These are phyloP conservation scores for Triplophysa yarkandensis DNA, from an alignment of 2,797 vertebrate species.

Conservation along the genomic window DNA sequence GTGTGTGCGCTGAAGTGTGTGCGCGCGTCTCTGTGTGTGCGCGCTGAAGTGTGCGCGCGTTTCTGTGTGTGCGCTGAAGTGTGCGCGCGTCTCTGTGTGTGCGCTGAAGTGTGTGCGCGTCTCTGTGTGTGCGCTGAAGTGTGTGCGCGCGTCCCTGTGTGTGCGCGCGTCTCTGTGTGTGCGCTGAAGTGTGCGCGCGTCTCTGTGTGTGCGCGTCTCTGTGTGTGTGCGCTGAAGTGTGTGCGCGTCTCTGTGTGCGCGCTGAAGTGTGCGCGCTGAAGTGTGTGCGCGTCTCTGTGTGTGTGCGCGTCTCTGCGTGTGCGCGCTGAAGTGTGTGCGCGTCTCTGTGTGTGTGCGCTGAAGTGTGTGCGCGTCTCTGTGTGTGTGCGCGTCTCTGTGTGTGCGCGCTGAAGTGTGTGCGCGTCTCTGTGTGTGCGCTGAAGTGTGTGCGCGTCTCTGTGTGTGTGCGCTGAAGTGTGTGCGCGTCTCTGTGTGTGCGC, in stretches of 20 bases:
- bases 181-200: constrained; percentile 59
- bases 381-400: background rate
- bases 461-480: background rate
- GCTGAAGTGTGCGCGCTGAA: constrained; percentile 59
- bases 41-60: background rate
- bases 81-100: no score
- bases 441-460: no score
- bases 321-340: background rate
- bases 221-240: background rate
- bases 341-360: background rate
- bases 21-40: no score
- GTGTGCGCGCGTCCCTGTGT: constrained; percentile 56
- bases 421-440: no score
- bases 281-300: background rate
- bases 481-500: background rate
- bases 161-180: background rate
- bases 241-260: background rate
- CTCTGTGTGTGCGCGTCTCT: background rate
- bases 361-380: background rate
- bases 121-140: constrained; percentile 35
- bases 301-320: no score
- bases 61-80: constrained; percentile 35
- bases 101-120: background rate
- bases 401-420: no score
- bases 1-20: constrained; percentile 57